Evolutionary conservation across 1,140 invertebrate genomes (phyloP).

Genomic region (Eumeta japonica): DNA sequence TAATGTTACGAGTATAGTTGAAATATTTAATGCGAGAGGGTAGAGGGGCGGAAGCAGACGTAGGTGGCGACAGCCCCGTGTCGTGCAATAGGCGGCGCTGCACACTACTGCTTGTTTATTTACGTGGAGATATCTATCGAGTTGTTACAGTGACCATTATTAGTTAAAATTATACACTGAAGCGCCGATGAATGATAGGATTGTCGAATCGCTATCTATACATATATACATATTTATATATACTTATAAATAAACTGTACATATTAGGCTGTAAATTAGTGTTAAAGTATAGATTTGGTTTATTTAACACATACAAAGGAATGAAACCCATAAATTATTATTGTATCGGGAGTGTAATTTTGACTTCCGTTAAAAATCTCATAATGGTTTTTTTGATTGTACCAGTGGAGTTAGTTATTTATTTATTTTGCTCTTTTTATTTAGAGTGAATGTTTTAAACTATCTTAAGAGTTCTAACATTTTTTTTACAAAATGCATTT

Average conservation of each 20-base stretch:
- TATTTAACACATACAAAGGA: slow-evolving; percentile 54
- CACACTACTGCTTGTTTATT: slow-evolving; percentile 56
- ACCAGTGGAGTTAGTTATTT: slow-evolving; percentile 55
- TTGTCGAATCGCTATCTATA: slow-evolving; percentile 50
- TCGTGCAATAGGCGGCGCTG: slow-evolving; percentile 37
- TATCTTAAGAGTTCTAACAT: too few species aligned
- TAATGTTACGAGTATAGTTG: slow-evolving; percentile 2
- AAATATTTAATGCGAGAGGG: slow-evolving; percentile 4
- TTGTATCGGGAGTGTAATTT: slow-evolving; percentile 50
- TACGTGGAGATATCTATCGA: slow-evolving; percentile 55
- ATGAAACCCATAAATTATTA: slow-evolving; percentile 56
- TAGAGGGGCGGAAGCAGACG: slow-evolving; percentile 8
- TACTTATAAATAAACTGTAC: slow-evolving; percentile 58
- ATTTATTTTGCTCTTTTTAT: slow-evolving; percentile 35
- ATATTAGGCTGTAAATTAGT: slow-evolving; percentile 55
- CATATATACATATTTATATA: slow-evolving; percentile 58
- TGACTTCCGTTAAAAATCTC: slow-evolving; percentile 55
- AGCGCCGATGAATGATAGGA: slow-evolving; percentile 50
- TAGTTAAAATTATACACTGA: slow-evolving; percentile 55
- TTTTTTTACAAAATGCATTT: slow-evolving; percentile 47
- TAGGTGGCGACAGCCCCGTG: slow-evolving; percentile 16
- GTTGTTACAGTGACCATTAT: slow-evolving; percentile 56
- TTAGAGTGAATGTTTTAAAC: too few species aligned
- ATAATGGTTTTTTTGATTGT: slow-evolving; percentile 55
- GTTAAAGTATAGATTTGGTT: slow-evolving; percentile 56